These are phyloP conservation scores for Choreutis nemorana DNA, from an alignment of 2,888 invertebrate genomes.

Conservation along the genomic window DNA sequence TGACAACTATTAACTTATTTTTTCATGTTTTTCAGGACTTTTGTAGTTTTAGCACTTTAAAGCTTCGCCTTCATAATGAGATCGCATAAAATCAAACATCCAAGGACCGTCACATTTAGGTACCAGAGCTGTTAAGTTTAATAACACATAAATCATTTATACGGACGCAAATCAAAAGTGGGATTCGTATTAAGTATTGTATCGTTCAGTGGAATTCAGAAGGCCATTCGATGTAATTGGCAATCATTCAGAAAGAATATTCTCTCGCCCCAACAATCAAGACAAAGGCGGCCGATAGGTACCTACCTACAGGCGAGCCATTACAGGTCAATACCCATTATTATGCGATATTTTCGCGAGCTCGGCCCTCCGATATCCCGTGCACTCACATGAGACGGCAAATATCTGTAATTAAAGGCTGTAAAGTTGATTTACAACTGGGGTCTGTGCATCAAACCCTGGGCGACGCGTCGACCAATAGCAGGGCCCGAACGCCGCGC, in stretches of 20 bases:
- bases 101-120: constrained; percentile 19
- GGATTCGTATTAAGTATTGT: constrained; percentile 43
- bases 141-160: constrained; percentile 57
- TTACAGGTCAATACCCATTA: constrained; percentile 66
- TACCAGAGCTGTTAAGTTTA: constrained; percentile 29
- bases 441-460: constrained; percentile 49
- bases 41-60: no score
- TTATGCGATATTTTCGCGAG: constrained; percentile 66
- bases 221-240: constrained; percentile 64
- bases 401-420: constrained; percentile 67
- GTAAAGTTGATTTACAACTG: constrained; percentile 65
- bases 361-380: constrained; percentile 59
- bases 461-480: constrained; percentile 55
- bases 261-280: constrained; percentile 57
- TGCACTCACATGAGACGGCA: constrained; percentile 60
- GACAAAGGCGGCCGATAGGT: constrained; percentile 62
- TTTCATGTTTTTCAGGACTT: no score
- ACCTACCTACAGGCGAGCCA: constrained; percentile 55
- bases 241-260: constrained; percentile 62
- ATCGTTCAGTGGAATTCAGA: constrained; percentile 52
- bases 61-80: no score
- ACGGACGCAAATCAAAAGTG: constrained; percentile 47
- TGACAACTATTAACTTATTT: no score
- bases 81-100: no score
- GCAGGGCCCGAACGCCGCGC: constrained; percentile 29